Base-by-base conservation (phyloP, 2,797 vertebrate genomes). In the Malurus splendens region DNA sequence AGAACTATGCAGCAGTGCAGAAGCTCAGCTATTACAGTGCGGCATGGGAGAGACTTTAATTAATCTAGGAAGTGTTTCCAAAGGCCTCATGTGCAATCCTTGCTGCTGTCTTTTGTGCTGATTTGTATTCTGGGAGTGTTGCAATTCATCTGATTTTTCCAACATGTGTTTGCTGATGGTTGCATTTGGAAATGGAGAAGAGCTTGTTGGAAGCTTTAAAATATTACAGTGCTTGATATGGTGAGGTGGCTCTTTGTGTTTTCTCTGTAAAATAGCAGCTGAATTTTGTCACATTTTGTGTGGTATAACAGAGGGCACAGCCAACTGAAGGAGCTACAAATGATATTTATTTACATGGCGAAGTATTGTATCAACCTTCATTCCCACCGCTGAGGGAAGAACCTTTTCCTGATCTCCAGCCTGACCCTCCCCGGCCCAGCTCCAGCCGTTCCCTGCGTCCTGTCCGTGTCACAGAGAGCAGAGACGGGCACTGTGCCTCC, bases 401-500 rank as follows among this genome's bases (percentile, higher is more conserved):
- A 7, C 62, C 16, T 59, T 48, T 67, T 1, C 38, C 76, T 36
- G 13, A 42, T 24, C 1, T 30, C 36, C 54, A 33, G 2, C 25
- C 25, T 42, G 1, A 16, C 0, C 38, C 45, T 59, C 2, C 13
- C 52, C 36, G 64, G 2, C 24, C 50, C 10, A 59, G 54, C 54
- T 51, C 25, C 74, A 28, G 42, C 18, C 0, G 1, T 6, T 44
- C 45, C 36, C 27, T 41, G 1, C 22, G 17, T 44, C 10, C 54
- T 59, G 45, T n/a, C n/a, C 13, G 25, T 42, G 45, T 2, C 45
- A 42, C 20, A 36, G 45, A 15, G 18, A 56, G 30, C n/a, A 59
- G 25, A 14, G 20, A 20, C 6, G 1, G 30, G 54, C 20, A 17
- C n/a, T 59, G 27, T 14, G 12, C 18, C 23, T 44, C 0, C 0